These are phyloP conservation scores for Tetragonula clypearis DNA, from an alignment of 1,140 invertebrate genomes.

Conservation along the genomic window DNA sequence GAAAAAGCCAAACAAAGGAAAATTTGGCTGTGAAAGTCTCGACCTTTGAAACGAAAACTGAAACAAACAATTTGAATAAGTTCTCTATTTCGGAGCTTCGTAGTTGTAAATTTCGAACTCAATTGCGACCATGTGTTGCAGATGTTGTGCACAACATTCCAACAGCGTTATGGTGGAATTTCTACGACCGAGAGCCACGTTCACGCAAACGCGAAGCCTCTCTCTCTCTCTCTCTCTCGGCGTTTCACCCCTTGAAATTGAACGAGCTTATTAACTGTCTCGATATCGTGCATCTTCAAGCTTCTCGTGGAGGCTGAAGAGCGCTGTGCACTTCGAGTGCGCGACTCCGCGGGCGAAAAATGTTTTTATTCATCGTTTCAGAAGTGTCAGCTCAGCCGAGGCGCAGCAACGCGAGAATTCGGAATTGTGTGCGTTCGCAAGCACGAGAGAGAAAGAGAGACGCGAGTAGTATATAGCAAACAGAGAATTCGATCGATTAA, in stretches of 20 bases:
- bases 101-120: no score
- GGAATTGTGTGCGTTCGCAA: no score
- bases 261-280: not conserved
- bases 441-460: not conserved
- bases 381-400: not conserved
- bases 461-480: not conserved
- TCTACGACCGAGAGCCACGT: not conserved
- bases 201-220: not conserved
- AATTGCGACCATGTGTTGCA: no score
- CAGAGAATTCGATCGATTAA: not conserved
- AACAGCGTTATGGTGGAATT: not conserved
- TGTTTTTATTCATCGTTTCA: not conserved
- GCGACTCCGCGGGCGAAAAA: not conserved
- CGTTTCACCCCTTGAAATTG: not conserved
- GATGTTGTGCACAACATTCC: no score
- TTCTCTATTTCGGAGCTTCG: no score
- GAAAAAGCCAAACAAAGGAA: no score
- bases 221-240: not conserved
- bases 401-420: no score
- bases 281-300: slow-evolving; percentile 7
- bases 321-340: not conserved
- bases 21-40: no score
- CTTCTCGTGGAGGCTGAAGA: not conserved
- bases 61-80: no score
- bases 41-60: no score